phyloP scores from a whole-genome alignment of 2,113 vertebrate species.

The Scomber japonicus region DNA sequence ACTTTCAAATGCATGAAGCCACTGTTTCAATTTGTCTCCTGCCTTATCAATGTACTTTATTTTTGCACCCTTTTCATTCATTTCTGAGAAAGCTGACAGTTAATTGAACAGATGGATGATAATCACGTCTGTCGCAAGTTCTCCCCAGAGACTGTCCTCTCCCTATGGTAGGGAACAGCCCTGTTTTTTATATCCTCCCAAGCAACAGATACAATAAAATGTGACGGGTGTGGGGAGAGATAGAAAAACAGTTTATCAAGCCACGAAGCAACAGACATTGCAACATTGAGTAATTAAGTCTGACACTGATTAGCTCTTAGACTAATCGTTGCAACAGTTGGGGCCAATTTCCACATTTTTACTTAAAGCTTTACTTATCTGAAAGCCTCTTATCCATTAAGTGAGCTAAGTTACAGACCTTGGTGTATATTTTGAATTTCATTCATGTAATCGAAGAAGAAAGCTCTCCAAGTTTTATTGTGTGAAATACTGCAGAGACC shows the following conservation, averaged over 20 bases:
- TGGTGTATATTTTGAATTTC: conserved; percentile 5
- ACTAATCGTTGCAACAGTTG: conserved; percentile 55
- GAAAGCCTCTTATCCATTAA: neutral
- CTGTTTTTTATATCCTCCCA: conserved; percentile 28
- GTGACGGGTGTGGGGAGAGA: conserved; percentile 52
- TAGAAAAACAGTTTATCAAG: conserved; percentile 61
- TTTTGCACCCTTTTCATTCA: conserved; percentile 49
- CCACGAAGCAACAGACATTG: conserved; percentile 49
- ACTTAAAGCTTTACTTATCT: conserved; percentile 28
- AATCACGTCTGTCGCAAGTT: conserved; percentile 68
- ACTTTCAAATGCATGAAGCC: conserved; percentile 51
- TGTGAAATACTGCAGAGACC: neutral
- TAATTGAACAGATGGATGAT: conserved; percentile 83
- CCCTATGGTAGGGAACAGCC: conserved; percentile 57
- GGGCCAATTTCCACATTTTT: conserved; percentile 50
- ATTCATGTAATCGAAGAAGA: conserved; percentile 41
- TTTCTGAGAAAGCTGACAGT: conserved; percentile 71
- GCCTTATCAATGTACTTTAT: conserved; percentile 46
- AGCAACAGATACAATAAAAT: conserved; percentile 63
- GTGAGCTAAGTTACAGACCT: conserved; percentile 9
- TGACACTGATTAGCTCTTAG: conserved; percentile 69
- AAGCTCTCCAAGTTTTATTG: conserved; percentile 15
- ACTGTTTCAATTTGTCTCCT: conserved; percentile 59
- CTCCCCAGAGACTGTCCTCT: conserved; percentile 58
- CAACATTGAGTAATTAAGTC: conserved; percentile 61